Conservation (phyloP, 2,888 invertebrate species). For the Auanema sp. region DNA sequence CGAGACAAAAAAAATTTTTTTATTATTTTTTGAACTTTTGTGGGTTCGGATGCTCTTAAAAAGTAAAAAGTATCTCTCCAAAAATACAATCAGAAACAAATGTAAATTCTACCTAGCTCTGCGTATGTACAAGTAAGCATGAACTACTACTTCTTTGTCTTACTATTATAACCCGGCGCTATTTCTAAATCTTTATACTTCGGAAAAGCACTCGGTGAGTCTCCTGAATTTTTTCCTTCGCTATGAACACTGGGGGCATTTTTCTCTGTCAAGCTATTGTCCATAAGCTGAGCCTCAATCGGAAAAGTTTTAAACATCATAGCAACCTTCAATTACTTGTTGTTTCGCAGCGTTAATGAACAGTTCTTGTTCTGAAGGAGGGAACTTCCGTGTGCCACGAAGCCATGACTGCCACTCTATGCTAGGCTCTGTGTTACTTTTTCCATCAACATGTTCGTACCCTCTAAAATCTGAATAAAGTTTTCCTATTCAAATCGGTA, state of each 20-base stretch:
- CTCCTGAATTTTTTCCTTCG: constrained; percentile 20
- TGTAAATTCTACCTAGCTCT: too few relatives aligned
- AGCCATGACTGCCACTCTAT: constrained; percentile 62
- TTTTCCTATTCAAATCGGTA: constrained; percentile 3
- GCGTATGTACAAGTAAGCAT: background rate
- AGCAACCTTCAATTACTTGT: constrained; percentile 11
- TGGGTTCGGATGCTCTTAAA: too few relatives aligned
- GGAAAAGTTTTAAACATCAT: too few relatives aligned
- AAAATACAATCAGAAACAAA: too few relatives aligned
- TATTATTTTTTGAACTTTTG: too few relatives aligned
- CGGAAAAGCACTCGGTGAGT: constrained; percentile 8
- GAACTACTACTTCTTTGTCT: background rate
- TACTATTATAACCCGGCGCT: constrained; percentile 11
- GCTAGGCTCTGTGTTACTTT: constrained; percentile 31
- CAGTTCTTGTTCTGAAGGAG: constrained; percentile 58
- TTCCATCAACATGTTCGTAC: constrained; percentile 46
- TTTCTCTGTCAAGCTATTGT: too few relatives aligned
- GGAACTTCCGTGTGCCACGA: constrained; percentile 53
- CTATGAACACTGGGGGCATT: too few relatives aligned
- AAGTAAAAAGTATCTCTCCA: too few relatives aligned
- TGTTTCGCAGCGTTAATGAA: constrained; percentile 46
- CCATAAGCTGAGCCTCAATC: too few relatives aligned
- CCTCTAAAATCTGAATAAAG: constrained; percentile 45
- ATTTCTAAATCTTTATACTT: constrained; percentile 19
- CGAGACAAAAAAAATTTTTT: too few relatives aligned